Conservation (phyloP, 2,888 invertebrate genomes). For the Epinotia brunnichana region DNA sequence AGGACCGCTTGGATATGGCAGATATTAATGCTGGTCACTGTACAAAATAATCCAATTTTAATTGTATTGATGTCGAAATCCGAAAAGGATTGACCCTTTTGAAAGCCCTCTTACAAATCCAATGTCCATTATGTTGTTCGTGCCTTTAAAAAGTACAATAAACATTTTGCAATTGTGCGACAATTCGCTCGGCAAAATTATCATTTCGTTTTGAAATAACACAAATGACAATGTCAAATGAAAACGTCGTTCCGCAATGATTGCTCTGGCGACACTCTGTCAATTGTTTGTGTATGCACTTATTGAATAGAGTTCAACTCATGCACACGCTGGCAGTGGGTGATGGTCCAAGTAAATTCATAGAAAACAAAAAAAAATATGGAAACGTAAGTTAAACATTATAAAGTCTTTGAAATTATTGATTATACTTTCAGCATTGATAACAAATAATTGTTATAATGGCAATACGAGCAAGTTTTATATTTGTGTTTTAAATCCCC, state of each 20-base stretch:
- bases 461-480: too few relatives aligned
- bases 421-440: too few relatives aligned
- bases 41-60: background rate
- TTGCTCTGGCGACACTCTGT: conserved; percentile 11
- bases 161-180: conserved; percentile 24
- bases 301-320: conserved; percentile 31
- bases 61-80: background rate
- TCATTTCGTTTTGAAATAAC: conserved; percentile 25
- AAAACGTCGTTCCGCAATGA: conserved; percentile 14
- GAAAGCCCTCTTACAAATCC: background rate
- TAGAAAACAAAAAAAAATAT: background rate
- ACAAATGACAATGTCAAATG: conserved; percentile 38
- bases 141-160: background rate
- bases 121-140: background rate
- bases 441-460: too few relatives aligned
- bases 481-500: too few relatives aligned
- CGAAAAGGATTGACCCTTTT: background rate
- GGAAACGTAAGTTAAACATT: background rate
- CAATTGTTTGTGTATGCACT: conserved; percentile 26
- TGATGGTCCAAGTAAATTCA: conserved; percentile 14
- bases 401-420: too few relatives aligned
- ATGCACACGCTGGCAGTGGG: conserved; percentile 14
- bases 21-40: too few relatives aligned
- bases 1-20: too few relatives aligned
- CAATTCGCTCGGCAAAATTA: conserved; percentile 21